Base-by-base conservation (phyloP, 2,113 vertebrate genomes). In the Chaetodon trifascialis region DNA sequence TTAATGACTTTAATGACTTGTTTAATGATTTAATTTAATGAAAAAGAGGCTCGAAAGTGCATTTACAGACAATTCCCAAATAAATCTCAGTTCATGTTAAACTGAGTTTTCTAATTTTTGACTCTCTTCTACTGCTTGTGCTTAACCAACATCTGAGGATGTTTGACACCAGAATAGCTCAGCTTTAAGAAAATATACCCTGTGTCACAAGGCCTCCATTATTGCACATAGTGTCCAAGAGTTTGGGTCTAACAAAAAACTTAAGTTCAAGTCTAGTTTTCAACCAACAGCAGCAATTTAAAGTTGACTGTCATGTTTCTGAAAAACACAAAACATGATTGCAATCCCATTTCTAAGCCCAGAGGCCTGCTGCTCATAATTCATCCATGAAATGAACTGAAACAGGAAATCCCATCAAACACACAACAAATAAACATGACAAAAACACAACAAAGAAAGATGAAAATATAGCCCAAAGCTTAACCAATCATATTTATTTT, bases 401-500 rank as follows among this genome's bases (percentile, higher is more conserved):
- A 72, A 47, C 7, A 2, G 54, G 6, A 65, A 49, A 73, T 56
- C 4, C 14, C 17, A 79, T 4, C 12, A 38, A 73, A 21, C 25
- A 69, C 38, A 65, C 16, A 63, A 16, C 14, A 62, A 40, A 42
- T 11, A 12, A 16, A 7, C 2, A 75, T 7, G 25, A 34, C 25
- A 49, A 23, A 70, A 30, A 30, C 30, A 30, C 38, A 2, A 40
- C 38, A 11, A 25, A 38, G n/a, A 62, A 38, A 69, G 5, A 40
- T 9, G 19, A 59, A 73, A 65, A 70, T 36, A 75, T 40, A 49
- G 1, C 17, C 25, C 73, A 82, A 88, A 84, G 49, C 5, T 82
- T 84, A 84, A 83, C 55, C 86, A 90, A 92, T 86, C 64, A 59
- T 88, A 69, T 90, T 94, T 94, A 89, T 92, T 93, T 86, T 88